phyloP scores from a whole-genome alignment of 2,113 vertebrate species.

The Alligator mississippiensis region DNA sequence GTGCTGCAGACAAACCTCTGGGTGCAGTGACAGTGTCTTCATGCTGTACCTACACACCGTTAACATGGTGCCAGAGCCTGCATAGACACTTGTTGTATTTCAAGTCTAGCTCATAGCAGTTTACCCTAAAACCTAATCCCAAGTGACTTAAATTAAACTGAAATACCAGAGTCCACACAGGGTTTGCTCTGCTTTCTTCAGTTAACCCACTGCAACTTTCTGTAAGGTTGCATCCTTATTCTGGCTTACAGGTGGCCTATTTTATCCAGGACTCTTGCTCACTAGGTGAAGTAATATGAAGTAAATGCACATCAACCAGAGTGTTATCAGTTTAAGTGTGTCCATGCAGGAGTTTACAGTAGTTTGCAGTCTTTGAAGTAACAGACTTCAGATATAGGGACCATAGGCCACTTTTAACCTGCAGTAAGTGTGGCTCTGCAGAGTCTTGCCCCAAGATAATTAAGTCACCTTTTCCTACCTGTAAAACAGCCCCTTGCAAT shows the following conservation, averaged over 20 bases:
- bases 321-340: not conserved
- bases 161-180: not conserved
- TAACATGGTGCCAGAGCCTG: not conserved
- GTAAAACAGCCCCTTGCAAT: not conserved
- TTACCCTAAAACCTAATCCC: not conserved
- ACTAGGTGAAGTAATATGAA: slow-evolving; percentile 3
- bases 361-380: not conserved
- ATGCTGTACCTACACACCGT: too few species aligned
- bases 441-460: slow-evolving; percentile 1
- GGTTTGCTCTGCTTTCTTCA: slow-evolving; percentile 4
- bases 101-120: not conserved
- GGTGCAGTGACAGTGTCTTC: too few species aligned
- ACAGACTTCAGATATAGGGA: not conserved
- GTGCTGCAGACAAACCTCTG: too few species aligned
- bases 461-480: not conserved
- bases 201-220: not conserved
- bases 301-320: not conserved
- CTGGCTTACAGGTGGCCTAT: not conserved
- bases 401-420: slow-evolving; percentile 5
- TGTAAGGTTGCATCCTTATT: not conserved
- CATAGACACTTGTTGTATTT: not conserved
- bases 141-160: slow-evolving; percentile 8
- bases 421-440: not conserved
- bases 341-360: not conserved
- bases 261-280: not conserved